Conservation (phyloP, 2,888 invertebrate genomes). For the Cryptops parisi region DNA sequence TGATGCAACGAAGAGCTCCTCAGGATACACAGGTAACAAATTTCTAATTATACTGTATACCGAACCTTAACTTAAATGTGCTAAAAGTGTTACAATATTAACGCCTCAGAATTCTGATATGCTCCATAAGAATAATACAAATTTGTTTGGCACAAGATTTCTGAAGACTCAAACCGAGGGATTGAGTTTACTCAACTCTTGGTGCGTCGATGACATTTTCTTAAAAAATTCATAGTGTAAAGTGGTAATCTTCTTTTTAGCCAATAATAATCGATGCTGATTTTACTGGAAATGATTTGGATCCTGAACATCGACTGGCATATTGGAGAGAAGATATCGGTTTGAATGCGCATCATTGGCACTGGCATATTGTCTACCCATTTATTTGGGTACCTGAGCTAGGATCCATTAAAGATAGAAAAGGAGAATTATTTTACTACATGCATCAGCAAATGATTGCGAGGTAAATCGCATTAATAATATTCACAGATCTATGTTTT, state of each 20-base stretch:
- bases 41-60: no score
- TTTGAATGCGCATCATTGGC: slow-evolving; percentile 46
- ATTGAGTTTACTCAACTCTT: no score
- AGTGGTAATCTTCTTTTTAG: not conserved
- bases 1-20: slow-evolving; percentile 40
- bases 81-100: no score
- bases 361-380: slow-evolving; percentile 45
- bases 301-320: slow-evolving; percentile 55
- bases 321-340: slow-evolving; percentile 59
- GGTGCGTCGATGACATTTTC: slow-evolving; percentile 16
- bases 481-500: no score
- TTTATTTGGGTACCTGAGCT: slow-evolving; percentile 44
- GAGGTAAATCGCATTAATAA: slow-evolving; percentile 13
- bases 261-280: slow-evolving; percentile 29
- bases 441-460: slow-evolving; percentile 38
- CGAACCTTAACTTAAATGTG: no score
- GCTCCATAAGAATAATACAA: no score
- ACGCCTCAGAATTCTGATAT: no score
- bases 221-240: slow-evolving; percentile 21
- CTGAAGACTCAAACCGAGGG: no score
- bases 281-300: slow-evolving; percentile 55
- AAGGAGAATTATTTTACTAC: slow-evolving; percentile 49
- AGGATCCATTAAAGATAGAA: slow-evolving; percentile 41
- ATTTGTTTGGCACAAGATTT: no score
- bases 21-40: not conserved